Base-by-base conservation (phyloP, 2,113 vertebrate genomes). In the Recurvirostra avosetta region DNA sequence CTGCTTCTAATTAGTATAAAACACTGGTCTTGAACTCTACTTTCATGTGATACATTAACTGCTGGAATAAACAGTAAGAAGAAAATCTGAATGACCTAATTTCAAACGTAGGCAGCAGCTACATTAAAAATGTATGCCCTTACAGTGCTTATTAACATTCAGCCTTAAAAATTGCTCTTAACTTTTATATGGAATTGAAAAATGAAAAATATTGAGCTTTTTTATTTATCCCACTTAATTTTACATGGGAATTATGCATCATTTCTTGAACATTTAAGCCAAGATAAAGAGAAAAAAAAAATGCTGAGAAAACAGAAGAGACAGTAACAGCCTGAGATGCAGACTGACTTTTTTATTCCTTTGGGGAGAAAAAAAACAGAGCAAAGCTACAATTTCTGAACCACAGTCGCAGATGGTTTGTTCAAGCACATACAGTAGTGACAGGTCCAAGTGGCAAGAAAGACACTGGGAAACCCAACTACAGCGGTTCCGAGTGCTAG, bases 111-210 rank as follows among this genome's bases (percentile, higher is more conserved):
- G 95, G 89, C 86, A 95, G 94, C 77, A 95, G 70, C 89, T 86
- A 82, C 94, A 95, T 97, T 95, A 97, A 97, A 94, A 97, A 97
- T 95, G 66, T 67, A 97, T 97, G 91, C 32, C 70, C 30, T 74
- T 75, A 91, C 83, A 88, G 66, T 13, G 10, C 71, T 78, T 81
- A 92, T 96, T 95, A 94, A 92, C 75, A 94, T 94, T 95, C 92
- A 92, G n/a, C 38, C 50, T 89, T 52, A 66, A 70, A 70, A 91
- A 85, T 9, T 41, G 76, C 10, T 82, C 49, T 66, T 74, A 14
- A 40, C 70, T 30, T 91, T 92, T 85, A 75, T 45, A 78, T 10
- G 53, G 25, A 91, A 92, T 22, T 32, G 40, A 87, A 90, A 88
- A 87, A 38, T 41, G 22, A 84, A 83, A 86, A 74, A 45, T 36